Evolutionary conservation across 2,888 invertebrate species (phyloP), one percentile per base, ranked within the genome.

Genomic region (Drosophila meridiana): DNA sequence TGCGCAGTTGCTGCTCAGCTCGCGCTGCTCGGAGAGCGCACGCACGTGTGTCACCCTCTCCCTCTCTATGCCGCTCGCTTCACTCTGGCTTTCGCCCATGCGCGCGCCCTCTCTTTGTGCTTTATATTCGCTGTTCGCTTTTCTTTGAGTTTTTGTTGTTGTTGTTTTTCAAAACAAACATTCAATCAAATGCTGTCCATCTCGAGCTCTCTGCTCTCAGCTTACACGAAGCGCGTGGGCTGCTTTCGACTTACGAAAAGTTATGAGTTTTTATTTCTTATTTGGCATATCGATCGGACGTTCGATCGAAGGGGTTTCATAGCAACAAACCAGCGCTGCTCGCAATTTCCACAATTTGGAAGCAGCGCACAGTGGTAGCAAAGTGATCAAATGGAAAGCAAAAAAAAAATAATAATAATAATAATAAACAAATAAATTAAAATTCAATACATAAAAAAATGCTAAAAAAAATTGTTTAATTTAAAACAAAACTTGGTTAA

Each of bases 121-220:
- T 68, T 42, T 42, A 42, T 42, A 7, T 42, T 42, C n/a, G 38
- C 20, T 28, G 5, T 20, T 32, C 20, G 30, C 45, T 45, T 60
- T 60, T 38, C 20, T 26, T 50, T 32, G 32, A 40, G 14, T 26
- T 57, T 74, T n/a, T 47, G 5, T 48, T 45, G 30, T 53, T 69
- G 65, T 26, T 61, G 45, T 78, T 53, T 73, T 73, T 84, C 65
- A 75, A 84, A 87, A 77, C 83, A 87, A 89, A 84, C 82, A 82
- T 80, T 88, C 73, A 76, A 76, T 78, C 78, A 83, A 69, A 77
- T 45, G 62, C 56, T 69, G 60, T 63, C 64, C 50, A 57, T 58
- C 58, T 57, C 34, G 26, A 40, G n/a, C 36, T 48, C 34, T 48
- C 28, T 32, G n/a, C 48, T 9, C 43, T 47, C 26, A 69, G 58